phyloP scores from a whole-genome alignment of 2,797 vertebrate genomes.

The Morelia viridis region DNA sequence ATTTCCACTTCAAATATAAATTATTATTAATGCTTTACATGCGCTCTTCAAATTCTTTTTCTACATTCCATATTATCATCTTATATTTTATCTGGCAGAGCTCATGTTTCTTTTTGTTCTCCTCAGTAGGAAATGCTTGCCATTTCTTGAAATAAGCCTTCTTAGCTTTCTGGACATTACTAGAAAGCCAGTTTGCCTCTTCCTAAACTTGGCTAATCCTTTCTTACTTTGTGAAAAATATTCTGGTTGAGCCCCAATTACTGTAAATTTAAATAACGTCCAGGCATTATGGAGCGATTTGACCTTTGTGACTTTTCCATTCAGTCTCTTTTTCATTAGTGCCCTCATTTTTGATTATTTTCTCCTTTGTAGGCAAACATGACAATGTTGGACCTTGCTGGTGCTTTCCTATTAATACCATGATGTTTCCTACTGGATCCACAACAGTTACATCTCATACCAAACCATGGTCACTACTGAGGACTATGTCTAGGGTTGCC shows the following conservation, averaged over 20 bases:
- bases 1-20: neutral
- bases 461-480: neutral
- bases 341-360: neutral
- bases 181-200: neutral
- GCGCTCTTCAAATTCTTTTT: neutral
- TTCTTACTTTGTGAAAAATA: neutral
- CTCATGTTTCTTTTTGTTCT: neutral
- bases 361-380: neutral
- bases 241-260: neutral
- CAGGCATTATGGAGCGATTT: neutral
- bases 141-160: neutral
- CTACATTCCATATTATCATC: neutral
- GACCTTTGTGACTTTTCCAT: neutral
- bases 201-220: neutral
- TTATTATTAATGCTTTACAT: neutral
- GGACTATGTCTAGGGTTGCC: neutral
- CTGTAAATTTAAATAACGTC: neutral
- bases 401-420: neutral
- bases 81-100: neutral
- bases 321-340: neutral
- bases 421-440: neutral
- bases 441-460: neutral
- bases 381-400: neutral
- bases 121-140: neutral
- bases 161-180: neutral